Evolutionary conservation across 2,797 vertebrate species (phyloP), one percentile per base, ranked within the genome.

Genomic region (Acanthurus lineatus): DNA sequence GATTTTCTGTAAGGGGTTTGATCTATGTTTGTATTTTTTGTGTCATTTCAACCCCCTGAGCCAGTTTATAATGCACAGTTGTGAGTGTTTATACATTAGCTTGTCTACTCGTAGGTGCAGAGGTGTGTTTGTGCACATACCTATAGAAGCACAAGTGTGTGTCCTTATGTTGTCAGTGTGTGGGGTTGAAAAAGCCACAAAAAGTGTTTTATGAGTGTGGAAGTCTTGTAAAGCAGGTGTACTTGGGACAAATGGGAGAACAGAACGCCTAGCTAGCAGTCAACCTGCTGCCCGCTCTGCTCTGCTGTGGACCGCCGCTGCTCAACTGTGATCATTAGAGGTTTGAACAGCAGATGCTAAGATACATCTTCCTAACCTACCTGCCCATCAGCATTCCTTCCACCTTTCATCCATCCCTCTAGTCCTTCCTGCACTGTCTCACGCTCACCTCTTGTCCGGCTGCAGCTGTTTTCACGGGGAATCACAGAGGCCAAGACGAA

Each of bases 171-270:
- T 85, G 69, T 79, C 20, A 25, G 64, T 71, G 69, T 63, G 56
- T 42, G 77, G 6, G 49, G 61, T 58, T 61, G 74, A 74, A 80
- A 82, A 85, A 85, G 83, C 83, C 82, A 76, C 81, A 87, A 85
- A 91, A 87, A 70, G 25, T 7, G 2, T 90, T 94, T 94, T 88
- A 93, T 82, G 86, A 85, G 89, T 86, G 79, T 83, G 82, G 91
- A 92, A 89, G 82, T 83, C 89, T 68, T 74, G 72, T 86, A 91
- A 93, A 94, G 91, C 90, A 93, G 91, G 92, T 94, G 92, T 90
- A 91, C 59, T 73, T 51, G 22, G 77, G 82, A 86, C 84, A 91
- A 92, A 92, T 89, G 87, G 84, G 84, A 65, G 81, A 87, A 84
- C 82, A 79, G 82, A 77, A 81, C 53, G 62, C 77, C 64, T 69